phyloP scores from a whole-genome alignment of 2,113 vertebrate species.

The Hylia prasina region DNA sequence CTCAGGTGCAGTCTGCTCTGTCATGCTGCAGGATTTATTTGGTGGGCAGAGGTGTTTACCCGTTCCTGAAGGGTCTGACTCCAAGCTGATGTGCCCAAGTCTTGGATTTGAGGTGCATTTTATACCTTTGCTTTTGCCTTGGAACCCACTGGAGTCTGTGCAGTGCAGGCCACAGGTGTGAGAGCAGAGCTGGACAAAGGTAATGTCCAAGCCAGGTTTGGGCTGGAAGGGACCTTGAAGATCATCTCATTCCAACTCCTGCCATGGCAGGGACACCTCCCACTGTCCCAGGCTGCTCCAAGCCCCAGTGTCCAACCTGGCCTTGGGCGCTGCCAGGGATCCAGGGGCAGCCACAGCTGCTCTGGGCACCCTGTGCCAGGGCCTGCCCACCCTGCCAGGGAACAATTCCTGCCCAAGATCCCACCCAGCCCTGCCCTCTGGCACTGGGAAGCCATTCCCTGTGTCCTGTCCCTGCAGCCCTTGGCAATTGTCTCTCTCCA shows the following conservation, averaged over 20 bases:
- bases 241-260: rapidly evolving
- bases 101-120: neutral
- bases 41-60: neutral
- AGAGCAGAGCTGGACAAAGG: neutral
- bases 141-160: neutral
- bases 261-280: neutral
- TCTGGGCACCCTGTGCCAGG: too few species aligned
- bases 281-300: neutral
- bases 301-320: neutral
- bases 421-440: neutral
- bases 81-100: neutral
- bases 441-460: neutral
- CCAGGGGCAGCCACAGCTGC: neutral
- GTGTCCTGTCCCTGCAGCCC: too few species aligned
- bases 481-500: too few species aligned
- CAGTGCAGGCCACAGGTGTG: neutral
- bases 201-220: neutral
- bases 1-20: neutral
- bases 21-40: neutral
- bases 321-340: neutral
- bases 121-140: neutral
- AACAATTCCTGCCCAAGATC: too few species aligned
- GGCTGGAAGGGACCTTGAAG: neutral
- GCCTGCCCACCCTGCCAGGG: too few species aligned
- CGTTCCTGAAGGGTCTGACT: neutral